Evolutionary conservation across 2,797 vertebrate genomes (phyloP), one percentile per base, ranked within the genome.

Genomic region (Esox lucius): DNA sequence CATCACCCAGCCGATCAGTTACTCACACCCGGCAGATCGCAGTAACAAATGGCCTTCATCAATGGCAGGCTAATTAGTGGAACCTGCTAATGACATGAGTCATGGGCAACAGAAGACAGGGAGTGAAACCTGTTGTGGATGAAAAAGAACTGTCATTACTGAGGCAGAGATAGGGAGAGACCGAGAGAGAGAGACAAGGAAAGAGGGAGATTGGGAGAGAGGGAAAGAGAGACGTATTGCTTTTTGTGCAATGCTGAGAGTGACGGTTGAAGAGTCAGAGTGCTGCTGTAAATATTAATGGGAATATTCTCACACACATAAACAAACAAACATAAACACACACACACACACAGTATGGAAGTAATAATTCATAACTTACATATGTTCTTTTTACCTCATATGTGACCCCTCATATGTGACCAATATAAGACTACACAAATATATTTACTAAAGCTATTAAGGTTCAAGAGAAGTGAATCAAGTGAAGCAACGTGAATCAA

Each of bases 61-160:
- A 33, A 26, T 69, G 56, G 46, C 24, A 6, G 49, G 48, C 71
- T 82, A 81, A 89, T 87, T 85, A 87, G 73, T 80, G 48, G 61
- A 70, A 78, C 17, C 31, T 49, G 51, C 33, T 85, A 80, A 88
- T 80, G 74, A 82, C 79, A 71, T 73, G 81, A 88, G 86, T 86
- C 81, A 76, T 13, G 48, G 15, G 51, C 4, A 51, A 66, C 75
- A 75, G 33, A 51, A 31, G 39, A n/a, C 4, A 48, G 17, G 28
- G 66, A 39, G 48, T 9, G 61, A 19, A 76, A 75, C 68, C 80
- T 68, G 70, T 31, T 35, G 48, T 49, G 75, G 17, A 42, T 73
- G 0, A 1, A 3, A 35, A 22, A 64, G 65, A 31, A 2, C 16
- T 24, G 26, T 46, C 11, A 46, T 11, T 13, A 70, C 15, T 13